A percentile compares a stretch with the other conserved stretches of the same genome.
These are phyloP conservation scores for Drosophila carrolli DNA, from an alignment of 1,140 invertebrate species.

Conservation along the genomic window DNA sequence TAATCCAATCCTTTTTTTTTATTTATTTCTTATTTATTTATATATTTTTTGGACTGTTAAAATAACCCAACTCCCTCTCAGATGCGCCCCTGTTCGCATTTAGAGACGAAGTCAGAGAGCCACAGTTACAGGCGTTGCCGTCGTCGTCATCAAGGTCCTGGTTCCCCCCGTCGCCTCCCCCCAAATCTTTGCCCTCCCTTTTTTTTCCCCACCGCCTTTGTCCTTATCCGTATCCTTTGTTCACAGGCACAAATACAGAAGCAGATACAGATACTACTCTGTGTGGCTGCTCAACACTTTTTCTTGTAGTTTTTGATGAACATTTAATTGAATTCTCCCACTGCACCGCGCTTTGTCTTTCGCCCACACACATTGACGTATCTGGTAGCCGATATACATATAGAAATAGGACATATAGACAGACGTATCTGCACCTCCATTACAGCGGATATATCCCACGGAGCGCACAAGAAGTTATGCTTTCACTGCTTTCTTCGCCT, in stretches of 20 bases:
- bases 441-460: constrained; percentile 1
- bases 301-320: constrained; percentile 82
- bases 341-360: constrained; percentile 57
- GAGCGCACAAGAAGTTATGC: constrained; percentile 47
- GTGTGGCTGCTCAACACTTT: constrained; percentile 51
- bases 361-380: constrained; percentile 30
- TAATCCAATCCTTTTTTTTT: neutral
- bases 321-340: constrained; percentile 79
- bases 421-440: constrained; percentile 13
- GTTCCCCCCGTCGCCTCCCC: neutral
- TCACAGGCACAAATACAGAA: constrained; percentile 21
- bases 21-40: neutral
- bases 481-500: constrained; percentile 15
- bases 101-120: constrained; percentile 40
- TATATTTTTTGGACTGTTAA: neutral
- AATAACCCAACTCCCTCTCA: neutral
- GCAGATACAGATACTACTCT: constrained; percentile 33
- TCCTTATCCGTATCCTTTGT: constrained; percentile 50
- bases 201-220: constrained; percentile 5
- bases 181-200: neutral
- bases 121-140: constrained; percentile 28
- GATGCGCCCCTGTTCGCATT: neutral
- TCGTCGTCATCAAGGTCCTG: constrained; percentile 38
- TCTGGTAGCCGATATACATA: constrained; percentile 10
- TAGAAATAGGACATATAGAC: neutral